Percentiles rank a stretch among this genome's conserved stretches.
Evolutionary conservation across 1,140 invertebrate genomes (phyloP).

Genomic region (Zaprionus tsacasi): DNA sequence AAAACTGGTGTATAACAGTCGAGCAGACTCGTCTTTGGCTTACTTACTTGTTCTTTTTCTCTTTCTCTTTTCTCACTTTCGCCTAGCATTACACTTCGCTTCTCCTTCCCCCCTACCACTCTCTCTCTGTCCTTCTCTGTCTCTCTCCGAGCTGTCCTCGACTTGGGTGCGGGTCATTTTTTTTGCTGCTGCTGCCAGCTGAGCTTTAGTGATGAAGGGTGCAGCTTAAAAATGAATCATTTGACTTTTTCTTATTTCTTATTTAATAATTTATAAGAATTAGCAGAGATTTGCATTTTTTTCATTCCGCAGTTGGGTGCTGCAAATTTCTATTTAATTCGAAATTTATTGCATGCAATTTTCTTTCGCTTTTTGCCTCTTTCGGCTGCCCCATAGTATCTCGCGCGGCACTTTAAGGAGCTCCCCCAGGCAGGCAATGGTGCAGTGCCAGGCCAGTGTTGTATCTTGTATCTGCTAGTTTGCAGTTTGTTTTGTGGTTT

Average conservation of each 20-base stretch:
- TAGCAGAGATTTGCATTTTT: conserved; percentile 83
- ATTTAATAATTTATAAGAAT: conserved; percentile 83
- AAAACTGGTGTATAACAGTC: too few relatives aligned
- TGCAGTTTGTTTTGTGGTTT: conserved; percentile 33
- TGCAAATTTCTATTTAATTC: conserved; percentile 81
- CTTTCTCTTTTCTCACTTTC: conserved; percentile 8
- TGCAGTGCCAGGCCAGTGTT: conserved; percentile 12
- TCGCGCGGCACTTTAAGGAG: conserved; percentile 47
- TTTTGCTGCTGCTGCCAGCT: conserved; percentile 56
- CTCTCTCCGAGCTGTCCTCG: conserved; percentile 49
- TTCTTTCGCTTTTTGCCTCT: conserved; percentile 5
- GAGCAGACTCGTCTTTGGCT: not conserved
- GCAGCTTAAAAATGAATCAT: conserved; percentile 83
- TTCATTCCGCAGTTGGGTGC: conserved; percentile 51
- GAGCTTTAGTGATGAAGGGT: conserved; percentile 80
- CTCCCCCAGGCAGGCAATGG: conserved; percentile 37
- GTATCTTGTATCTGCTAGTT: conserved; percentile 38
- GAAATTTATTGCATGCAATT: conserved; percentile 80
- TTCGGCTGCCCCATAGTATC: not conserved
- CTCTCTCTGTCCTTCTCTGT: conserved; percentile 23
- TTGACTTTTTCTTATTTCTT: conserved; percentile 83
- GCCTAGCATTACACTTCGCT: not conserved
- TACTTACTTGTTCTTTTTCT: conserved; percentile 8
- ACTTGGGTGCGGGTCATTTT: conserved; percentile 38
- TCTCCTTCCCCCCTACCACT: conserved; percentile 21